Evolutionary conservation across 2,888 invertebrate genomes (phyloP).

Genomic region (Parthenolecanium corni): DNA sequence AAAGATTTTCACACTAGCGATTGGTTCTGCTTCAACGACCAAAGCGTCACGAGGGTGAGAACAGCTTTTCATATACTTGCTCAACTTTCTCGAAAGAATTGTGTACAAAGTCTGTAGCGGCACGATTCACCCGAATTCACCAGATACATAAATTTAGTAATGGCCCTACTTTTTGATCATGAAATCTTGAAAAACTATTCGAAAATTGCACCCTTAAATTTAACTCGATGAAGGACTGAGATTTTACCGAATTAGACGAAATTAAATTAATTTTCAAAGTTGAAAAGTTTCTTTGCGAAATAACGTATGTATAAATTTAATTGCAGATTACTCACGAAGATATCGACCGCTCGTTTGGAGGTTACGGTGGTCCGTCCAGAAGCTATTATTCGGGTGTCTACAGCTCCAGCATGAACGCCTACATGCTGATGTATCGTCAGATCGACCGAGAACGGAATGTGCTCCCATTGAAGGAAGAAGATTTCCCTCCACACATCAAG

Average conservation of each 20-base stretch:
- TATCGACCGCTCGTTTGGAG: slow-evolving; percentile 71
- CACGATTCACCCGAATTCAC: no score
- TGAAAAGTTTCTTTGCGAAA: no score
- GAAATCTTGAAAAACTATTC: no score
- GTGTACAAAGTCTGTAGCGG: no score
- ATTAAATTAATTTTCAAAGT: no score
- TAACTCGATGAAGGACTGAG: no score
- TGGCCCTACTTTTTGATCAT: no score
- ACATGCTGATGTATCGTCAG: slow-evolving; percentile 82
- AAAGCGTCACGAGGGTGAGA: slow-evolving; percentile 58
- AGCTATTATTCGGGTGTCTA: slow-evolving; percentile 62
- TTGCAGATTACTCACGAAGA: slow-evolving; percentile 63
- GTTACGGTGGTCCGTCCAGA: slow-evolving; percentile 45
- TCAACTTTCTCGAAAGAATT: no score
- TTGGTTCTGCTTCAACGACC: slow-evolving; percentile 85
- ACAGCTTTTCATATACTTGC: not conserved
- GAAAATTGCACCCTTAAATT: no score
- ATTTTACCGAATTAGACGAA: no score
- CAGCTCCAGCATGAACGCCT: slow-evolving; percentile 73
- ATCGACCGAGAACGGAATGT: slow-evolving; percentile 53
- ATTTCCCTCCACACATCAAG: slow-evolving; percentile 64
- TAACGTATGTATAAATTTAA: no score
- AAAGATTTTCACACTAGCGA: slow-evolving; percentile 62
- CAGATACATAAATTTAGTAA: no score
- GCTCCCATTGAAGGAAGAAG: slow-evolving; percentile 50